Evolutionary conservation across 2,888 invertebrate species (phyloP).

Genomic region (Eupithecia exiguata): DNA sequence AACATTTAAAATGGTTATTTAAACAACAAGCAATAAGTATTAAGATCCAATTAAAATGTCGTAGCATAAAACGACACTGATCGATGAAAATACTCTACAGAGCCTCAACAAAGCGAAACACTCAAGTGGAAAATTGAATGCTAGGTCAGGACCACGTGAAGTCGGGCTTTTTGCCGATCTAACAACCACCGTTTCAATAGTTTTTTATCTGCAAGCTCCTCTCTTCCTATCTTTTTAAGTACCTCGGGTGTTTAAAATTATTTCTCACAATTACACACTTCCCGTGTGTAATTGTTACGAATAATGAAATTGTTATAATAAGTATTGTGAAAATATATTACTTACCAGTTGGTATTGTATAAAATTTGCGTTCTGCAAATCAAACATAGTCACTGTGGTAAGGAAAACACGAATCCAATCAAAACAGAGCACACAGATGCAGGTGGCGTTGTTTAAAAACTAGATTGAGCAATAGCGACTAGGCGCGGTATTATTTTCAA

Average conservation of each 20-base stretch:
- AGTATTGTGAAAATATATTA: not conserved
- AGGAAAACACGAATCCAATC: constrained; percentile 35
- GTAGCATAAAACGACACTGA: constrained; percentile 51
- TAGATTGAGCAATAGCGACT: constrained; percentile 46
- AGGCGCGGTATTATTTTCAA: constrained; percentile 65
- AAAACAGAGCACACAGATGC: constrained; percentile 38
- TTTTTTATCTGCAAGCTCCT: not conserved
- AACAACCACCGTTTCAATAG: not conserved
- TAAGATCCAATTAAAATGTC: constrained; percentile 39
- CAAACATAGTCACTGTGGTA: constrained; percentile 6
- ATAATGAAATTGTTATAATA: too few relatives aligned
- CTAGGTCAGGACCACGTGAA: constrained; percentile 34
- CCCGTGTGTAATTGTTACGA: too few relatives aligned
- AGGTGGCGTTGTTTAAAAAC: constrained; percentile 38
- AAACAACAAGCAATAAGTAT: constrained; percentile 10
- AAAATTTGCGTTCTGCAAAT: not conserved
- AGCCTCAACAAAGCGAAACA: constrained; percentile 46
- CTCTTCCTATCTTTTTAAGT: not conserved
- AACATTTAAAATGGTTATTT: not conserved
- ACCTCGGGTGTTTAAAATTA: not conserved
- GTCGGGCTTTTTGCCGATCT: not conserved
- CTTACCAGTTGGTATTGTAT: not conserved
- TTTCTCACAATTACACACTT: too few relatives aligned
- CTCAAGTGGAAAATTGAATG: constrained; percentile 44
- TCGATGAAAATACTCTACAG: constrained; percentile 50